Evolutionary conservation across 2,888 invertebrate species (phyloP).

Genomic region (Tenthredo livida): DNA sequence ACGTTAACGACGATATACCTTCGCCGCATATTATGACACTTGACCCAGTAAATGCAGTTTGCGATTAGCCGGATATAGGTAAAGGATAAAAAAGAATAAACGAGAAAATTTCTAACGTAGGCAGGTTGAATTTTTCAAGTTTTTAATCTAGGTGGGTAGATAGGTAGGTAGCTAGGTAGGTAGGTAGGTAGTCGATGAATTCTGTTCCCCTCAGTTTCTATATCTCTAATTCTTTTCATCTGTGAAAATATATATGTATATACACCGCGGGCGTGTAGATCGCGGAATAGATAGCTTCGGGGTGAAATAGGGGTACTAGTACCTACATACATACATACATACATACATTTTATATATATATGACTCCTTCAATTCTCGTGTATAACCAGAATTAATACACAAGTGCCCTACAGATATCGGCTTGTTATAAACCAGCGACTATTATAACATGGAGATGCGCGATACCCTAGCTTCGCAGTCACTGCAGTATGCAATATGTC

Average conservation of each 20-base stretch:
- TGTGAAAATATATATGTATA: neutral
- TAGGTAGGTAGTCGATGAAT: neutral
- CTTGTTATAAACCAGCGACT: conserved; percentile 57
- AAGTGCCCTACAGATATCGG: conserved; percentile 58
- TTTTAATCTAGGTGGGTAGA: neutral
- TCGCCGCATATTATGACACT: neutral
- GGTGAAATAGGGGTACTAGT: neutral
- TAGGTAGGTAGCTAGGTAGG: neutral
- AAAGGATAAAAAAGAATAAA: too few relatives aligned
- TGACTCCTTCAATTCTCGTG: conserved; percentile 2
- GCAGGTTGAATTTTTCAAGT: neutral
- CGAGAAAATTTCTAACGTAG: neutral
- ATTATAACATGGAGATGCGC: conserved; percentile 7
- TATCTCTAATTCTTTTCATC: neutral
- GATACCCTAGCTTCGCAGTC: neutral
- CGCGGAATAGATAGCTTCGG: neutral
- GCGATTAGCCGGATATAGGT: neutral
- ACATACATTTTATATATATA: neutral
- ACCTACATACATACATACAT: neutral
- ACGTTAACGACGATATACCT: neutral
- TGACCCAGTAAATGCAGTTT: conserved; percentile 14
- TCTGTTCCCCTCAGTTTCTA: neutral
- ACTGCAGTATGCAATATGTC: neutral
- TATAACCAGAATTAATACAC: conserved; percentile 40
- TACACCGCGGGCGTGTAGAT: neutral